phyloP scores from a whole-genome alignment of 1,140 invertebrate species.

The Drosophila kohkoa region DNA sequence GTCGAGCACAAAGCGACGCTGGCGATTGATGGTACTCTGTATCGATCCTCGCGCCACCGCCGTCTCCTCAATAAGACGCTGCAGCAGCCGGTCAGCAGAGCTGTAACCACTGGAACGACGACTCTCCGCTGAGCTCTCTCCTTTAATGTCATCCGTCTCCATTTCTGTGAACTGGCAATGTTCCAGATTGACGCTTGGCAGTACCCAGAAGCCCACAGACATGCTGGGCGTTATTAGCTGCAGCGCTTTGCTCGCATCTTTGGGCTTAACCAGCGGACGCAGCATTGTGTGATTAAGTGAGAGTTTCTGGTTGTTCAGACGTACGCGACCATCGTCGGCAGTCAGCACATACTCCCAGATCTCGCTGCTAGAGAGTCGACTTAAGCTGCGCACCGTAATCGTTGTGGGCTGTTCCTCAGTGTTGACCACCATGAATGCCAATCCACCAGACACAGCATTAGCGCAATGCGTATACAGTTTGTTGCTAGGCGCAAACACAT shows the following conservation, averaged over 20 bases:
- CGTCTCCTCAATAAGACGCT: slow-evolving; percentile 77
- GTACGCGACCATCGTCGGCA: slow-evolving; percentile 49
- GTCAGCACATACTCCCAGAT: slow-evolving; percentile 77
- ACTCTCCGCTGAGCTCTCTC: slow-evolving; percentile 40
- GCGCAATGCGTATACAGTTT: slow-evolving; percentile 81
- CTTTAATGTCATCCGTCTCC: slow-evolving; percentile 49
- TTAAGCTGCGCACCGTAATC: slow-evolving; percentile 65
- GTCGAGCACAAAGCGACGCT: slow-evolving; percentile 68
- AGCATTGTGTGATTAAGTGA: slow-evolving; percentile 67
- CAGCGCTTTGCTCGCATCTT: slow-evolving; percentile 51
- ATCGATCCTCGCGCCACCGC: slow-evolving; percentile 55
- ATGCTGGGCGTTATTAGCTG: slow-evolving; percentile 72
- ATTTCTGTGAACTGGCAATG: slow-evolving; percentile 80
- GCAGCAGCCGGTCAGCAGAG: slow-evolving; percentile 71
- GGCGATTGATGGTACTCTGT: slow-evolving; percentile 55
- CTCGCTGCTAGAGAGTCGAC: slow-evolving; percentile 62
- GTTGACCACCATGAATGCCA: slow-evolving; percentile 82
- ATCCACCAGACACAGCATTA: slow-evolving; percentile 71
- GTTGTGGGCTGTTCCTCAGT: slow-evolving; percentile 65
- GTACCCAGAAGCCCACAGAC: slow-evolving; percentile 80
- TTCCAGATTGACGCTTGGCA: slow-evolving; percentile 73
- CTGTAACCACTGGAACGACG: slow-evolving; percentile 52
- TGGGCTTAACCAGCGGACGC: slow-evolving; percentile 61
- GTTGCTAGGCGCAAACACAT: slow-evolving; percentile 63
- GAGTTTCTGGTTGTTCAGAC: slow-evolving; percentile 67